Conservation (phyloP, 2,888 invertebrate species). For the Torymus auratus region DNA sequence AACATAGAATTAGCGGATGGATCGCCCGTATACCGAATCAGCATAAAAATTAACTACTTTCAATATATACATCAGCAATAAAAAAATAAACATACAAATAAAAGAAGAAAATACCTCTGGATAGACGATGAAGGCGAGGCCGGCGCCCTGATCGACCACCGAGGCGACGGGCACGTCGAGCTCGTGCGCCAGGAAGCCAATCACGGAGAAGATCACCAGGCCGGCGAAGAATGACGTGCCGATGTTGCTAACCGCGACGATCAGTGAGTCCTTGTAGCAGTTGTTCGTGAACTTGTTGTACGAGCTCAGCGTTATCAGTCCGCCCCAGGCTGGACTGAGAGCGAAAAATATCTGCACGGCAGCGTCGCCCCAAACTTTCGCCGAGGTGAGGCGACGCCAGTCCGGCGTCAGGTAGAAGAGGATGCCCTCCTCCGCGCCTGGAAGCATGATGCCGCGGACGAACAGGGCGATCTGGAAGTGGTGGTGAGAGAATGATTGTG, state of each 20-base stretch:
- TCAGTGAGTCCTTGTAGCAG: conserved; percentile 86
- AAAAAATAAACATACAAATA: too few relatives aligned
- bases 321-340: conserved; percentile 91
- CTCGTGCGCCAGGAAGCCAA: conserved; percentile 89
- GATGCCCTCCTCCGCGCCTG: conserved; percentile 88
- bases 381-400: conserved; percentile 84
- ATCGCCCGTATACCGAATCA: too few relatives aligned
- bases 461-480: conserved; percentile 78
- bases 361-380: conserved; percentile 90
- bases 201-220: conserved; percentile 88
- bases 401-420: conserved; percentile 88
- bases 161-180: conserved; percentile 83
- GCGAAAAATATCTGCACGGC: conserved; percentile 93
- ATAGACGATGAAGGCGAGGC: conserved; percentile 90
- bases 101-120: conserved; percentile 80
- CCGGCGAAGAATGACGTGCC: conserved; percentile 89
- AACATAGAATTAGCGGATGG: too few relatives aligned
- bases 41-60: too few relatives aligned
- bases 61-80: too few relatives aligned
- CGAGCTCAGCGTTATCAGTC: conserved; percentile 89
- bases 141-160: conserved; percentile 87
- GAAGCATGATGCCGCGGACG: conserved; percentile 87
- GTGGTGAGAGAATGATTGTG: too few relatives aligned
- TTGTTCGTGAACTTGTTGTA: conserved; percentile 92
- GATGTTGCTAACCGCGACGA: conserved; percentile 87